Conservation (phyloP, 1,140 invertebrate species). For the Dreissena polymorpha region DNA sequence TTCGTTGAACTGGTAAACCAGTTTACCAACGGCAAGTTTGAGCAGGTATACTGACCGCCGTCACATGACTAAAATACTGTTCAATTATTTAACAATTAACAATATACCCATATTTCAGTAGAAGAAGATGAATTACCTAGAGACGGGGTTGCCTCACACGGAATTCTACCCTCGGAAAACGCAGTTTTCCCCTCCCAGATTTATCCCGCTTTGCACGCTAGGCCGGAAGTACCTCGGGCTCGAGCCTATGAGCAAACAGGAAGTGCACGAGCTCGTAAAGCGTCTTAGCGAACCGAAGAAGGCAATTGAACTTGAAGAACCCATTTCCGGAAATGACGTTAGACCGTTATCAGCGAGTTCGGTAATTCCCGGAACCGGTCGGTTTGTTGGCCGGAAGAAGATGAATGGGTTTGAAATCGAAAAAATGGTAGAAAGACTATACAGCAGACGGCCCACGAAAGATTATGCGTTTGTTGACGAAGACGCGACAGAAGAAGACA, state of each 20-base stretch:
- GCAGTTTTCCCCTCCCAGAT: conserved; percentile 31
- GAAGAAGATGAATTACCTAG: conserved; percentile 41
- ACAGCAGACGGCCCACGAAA: conserved; percentile 20
- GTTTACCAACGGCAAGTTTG: no score
- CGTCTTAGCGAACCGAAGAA: conserved; percentile 43
- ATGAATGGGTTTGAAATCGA: conserved; percentile 41
- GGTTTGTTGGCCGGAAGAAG: conserved; percentile 41
- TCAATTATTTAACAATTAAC: no score
- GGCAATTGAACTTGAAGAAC: conserved; percentile 1
- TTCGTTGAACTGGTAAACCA: no score
- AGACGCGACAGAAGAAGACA: conserved; percentile 2
- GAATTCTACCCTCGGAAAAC: conserved; percentile 24
- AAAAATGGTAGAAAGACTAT: conserved; percentile 40
- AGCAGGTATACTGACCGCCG: no score
- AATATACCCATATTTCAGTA: neutral
- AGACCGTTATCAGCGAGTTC: neutral
- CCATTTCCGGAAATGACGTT: neutral
- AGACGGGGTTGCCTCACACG: conserved; percentile 41
- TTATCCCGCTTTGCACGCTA: conserved; percentile 30
- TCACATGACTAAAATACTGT: no score
- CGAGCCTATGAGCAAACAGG: conserved; percentile 20
- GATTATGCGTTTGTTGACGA: conserved; percentile 28
- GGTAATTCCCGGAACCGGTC: conserved; percentile 16
- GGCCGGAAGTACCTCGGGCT: conserved; percentile 39
- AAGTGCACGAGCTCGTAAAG: conserved; percentile 6